Base-by-base conservation (phyloP, 1,140 invertebrate genomes). In the Schmidtea mediterranea region DNA sequence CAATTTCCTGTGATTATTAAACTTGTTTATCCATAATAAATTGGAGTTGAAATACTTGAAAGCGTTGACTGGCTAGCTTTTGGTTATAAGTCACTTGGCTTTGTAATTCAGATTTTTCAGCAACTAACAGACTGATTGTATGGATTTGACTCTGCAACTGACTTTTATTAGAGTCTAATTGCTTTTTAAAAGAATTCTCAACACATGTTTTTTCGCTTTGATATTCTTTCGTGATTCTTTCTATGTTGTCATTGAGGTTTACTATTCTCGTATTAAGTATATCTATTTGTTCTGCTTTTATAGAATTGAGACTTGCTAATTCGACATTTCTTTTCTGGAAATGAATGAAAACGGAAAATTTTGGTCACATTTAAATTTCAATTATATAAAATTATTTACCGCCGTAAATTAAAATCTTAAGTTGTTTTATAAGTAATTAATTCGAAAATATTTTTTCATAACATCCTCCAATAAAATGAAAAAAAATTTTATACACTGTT, bases 21-120 rank as follows among this genome's bases (percentile, higher is more conserved):
- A 36, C 19, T 32, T 12, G 10, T n/a, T n/a, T n/a, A n/a, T 24
- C 12, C 1, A 23, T 32, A 22, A 24, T 12, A 46, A 1, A 9
- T 46, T 18, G 2, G 13, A 32, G 13, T 15, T 46, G 5, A 46
- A 49, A 16, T 23, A 21, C 47, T 15, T n/a, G 15, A n/a, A 68
- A 66, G 60, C 76, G 75, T 53, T 76, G 71, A 52, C 75, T 73
- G 18, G 68, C 62, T 22, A 62, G 58, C 47, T 68, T 60, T 53
- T 77, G 72, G 51, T 61, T 68, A 55, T 77, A 73, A 36, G 63
- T 66, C 15, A 80, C 57, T 37, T 73, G 68, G n/a, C 74, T 69
- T 54, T 72, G 72, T 1, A 81, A 62, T 58, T 80, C 77, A 32
- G 76, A 74, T 62, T 80, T 81, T 57, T 82, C 79, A 2, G 73